Conservation (phyloP, 2,888 invertebrate genomes). For the Nomada ferruginata region DNA sequence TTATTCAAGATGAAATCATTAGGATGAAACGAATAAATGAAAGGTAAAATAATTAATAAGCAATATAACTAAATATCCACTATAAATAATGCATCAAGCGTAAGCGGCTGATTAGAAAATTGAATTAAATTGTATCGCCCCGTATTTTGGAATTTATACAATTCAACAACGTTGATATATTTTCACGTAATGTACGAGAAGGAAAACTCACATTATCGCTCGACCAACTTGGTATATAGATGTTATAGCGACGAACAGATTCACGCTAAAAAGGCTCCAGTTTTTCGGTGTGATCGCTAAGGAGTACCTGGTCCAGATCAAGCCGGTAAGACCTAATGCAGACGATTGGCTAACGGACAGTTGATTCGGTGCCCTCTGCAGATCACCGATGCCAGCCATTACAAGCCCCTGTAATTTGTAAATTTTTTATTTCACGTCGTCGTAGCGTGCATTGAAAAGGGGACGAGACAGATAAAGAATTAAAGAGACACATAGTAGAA, state of each 20-base stretch:
- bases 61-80: background rate
- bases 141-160: background rate
- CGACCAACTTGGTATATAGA: constrained; percentile 93
- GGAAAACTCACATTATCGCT: constrained; percentile 85
- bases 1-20: no score
- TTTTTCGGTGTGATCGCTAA: constrained; percentile 98
- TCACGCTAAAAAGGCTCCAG: constrained; percentile 97
- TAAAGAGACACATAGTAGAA: background rate
- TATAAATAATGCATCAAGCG: constrained; percentile 10
- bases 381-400: constrained; percentile 94
- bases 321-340: constrained; percentile 94
- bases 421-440: constrained; percentile 7
- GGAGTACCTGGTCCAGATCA: constrained; percentile 98
- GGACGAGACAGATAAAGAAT: background rate
- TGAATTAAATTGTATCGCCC: no score
- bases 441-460: background rate
- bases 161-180: background rate
- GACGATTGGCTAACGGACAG: constrained; percentile 93
- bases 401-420: constrained; percentile 89
- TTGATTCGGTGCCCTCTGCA: constrained; percentile 94
- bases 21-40: background rate
- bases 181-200: background rate
- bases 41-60: background rate
- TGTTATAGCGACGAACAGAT: constrained; percentile 96
- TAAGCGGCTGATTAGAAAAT: no score